Conservation (phyloP, 2,888 invertebrate species). For the Hoplodrina blanda region DNA sequence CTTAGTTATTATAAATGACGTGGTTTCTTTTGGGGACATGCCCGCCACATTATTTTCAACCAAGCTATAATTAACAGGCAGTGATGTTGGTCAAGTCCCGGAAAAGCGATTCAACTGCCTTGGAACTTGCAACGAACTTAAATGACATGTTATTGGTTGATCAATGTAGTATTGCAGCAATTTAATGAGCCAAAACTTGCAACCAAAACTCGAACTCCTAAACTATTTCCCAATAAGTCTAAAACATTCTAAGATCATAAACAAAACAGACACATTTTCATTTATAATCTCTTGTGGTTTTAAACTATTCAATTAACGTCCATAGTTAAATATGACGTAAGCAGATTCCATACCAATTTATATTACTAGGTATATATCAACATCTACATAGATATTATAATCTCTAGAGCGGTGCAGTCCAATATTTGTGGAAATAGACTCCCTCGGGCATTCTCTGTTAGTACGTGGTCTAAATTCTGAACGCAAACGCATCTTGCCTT, state of each 20-base stretch:
- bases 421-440: conserved; percentile 84
- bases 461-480: conserved; percentile 79
- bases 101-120: too few relatives aligned
- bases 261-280: conserved; percentile 3
- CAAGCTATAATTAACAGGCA: too few relatives aligned
- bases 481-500: conserved; percentile 73
- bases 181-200: too few relatives aligned
- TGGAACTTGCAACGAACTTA: too few relatives aligned
- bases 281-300: conserved; percentile 7
- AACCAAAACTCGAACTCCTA: too few relatives aligned
- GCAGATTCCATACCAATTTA: conserved; percentile 43
- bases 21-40: too few relatives aligned
- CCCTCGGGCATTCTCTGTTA: conserved; percentile 73
- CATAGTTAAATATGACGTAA: conserved; percentile 40
- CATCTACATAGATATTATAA: conserved; percentile 68
- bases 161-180: too few relatives aligned
- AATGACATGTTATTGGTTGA: too few relatives aligned
- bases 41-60: too few relatives aligned
- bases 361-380: conserved; percentile 16
- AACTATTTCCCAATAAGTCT: not conserved
- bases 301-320: conserved; percentile 42
- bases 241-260: conserved; percentile 1
- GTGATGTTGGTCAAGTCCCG: too few relatives aligned
- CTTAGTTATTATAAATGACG: too few relatives aligned
- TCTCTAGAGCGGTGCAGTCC: conserved; percentile 77